phyloP scores from a whole-genome alignment of 2,797 vertebrate genomes.

The Macrochelys suwanniensis region DNA sequence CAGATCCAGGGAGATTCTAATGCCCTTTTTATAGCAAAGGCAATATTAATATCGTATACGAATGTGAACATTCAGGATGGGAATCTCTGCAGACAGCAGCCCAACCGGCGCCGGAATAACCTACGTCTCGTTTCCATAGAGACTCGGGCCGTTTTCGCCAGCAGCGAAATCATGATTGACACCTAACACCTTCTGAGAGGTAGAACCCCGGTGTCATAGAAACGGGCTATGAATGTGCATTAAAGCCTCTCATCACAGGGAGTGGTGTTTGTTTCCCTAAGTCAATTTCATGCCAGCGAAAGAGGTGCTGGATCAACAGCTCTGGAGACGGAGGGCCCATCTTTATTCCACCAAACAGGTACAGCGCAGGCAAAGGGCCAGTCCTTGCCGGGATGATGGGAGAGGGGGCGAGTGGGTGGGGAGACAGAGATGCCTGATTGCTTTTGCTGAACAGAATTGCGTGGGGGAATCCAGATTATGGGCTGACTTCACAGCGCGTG shows the following conservation, averaged over 20 bases:
- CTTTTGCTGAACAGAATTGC: not conserved
- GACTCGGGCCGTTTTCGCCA: slow-evolving; percentile 48
- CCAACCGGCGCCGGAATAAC: slow-evolving; percentile 35
- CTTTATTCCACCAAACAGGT: slow-evolving; percentile 2
- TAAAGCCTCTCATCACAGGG: not conserved
- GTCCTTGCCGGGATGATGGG: not conserved
- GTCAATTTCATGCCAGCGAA: not conserved
- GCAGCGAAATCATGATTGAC: slow-evolving; percentile 67
- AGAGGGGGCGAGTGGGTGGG: not conserved
- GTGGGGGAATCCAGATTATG: not conserved
- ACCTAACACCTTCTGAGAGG: slow-evolving; percentile 35
- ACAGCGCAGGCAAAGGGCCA: not conserved
- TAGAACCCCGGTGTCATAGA: slow-evolving; percentile 51
- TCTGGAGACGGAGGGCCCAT: not conserved
- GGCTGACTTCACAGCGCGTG: not conserved
- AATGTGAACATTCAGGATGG: not conserved
- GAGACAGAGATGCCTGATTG: not conserved
- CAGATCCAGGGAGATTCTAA: not conserved
- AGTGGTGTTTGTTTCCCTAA: fast-evolving
- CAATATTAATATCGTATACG: not conserved
- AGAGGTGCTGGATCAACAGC: not conserved
- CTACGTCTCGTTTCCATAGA: slow-evolving; percentile 75
- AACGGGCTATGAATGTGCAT: slow-evolving; percentile 43
- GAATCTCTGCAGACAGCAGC: slow-evolving; percentile 58
- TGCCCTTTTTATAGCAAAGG: not conserved